These are phyloP conservation scores for Bursaphelenchus okinawaensis DNA, from an alignment of 2,888 invertebrate genomes.

Conservation along the genomic window DNA sequence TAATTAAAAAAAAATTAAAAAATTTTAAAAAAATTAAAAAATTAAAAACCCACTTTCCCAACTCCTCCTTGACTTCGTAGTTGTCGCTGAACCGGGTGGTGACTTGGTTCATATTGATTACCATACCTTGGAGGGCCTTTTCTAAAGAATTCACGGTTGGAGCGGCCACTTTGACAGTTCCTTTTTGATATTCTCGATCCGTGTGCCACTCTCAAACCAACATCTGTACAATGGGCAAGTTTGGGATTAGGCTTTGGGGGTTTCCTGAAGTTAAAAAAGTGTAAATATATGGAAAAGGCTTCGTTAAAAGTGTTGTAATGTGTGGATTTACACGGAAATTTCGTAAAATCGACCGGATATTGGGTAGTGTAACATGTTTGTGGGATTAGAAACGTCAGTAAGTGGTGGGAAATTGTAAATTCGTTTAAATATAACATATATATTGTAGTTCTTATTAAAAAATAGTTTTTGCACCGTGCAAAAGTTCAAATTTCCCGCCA, in stretches of 20 bases:
- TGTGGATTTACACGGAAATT: no score
- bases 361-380: no score
- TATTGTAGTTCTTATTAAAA: no score
- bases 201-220: not conserved
- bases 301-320: no score
- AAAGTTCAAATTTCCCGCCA: no score
- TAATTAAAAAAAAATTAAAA: not conserved
- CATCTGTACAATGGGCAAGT: not conserved
- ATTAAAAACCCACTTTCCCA: conserved; percentile 81
- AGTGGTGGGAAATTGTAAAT: no score
- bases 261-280: not conserved
- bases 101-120: conserved; percentile 60
- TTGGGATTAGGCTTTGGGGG: not conserved
- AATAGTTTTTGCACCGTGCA: no score
- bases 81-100: conserved; percentile 98
- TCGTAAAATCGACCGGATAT: no score
- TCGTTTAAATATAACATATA: no score
- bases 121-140: conserved; percentile 16
- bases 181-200: not conserved
- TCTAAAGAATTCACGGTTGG: not conserved
- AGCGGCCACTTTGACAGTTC: not conserved
- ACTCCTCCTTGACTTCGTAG: conserved; percentile 98
- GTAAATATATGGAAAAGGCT: not conserved
- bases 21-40: conserved; percentile 5
- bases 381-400: no score